Evolutionary conservation across 1,140 invertebrate species (phyloP), one percentile per base, ranked within the genome.

Genomic region (Pentalonia nigronervosa): DNA sequence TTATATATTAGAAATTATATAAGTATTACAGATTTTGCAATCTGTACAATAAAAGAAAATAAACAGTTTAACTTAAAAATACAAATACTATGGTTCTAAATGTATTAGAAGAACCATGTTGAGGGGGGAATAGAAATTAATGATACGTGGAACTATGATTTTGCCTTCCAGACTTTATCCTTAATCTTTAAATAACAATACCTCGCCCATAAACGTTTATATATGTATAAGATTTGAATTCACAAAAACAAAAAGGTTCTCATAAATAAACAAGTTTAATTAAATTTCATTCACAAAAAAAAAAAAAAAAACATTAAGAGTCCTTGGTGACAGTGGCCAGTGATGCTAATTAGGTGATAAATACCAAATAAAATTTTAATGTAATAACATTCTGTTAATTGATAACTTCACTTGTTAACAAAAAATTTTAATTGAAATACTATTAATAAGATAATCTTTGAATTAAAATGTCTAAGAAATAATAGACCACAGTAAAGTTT

Each of bases 171-270:
- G 17, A 17, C 36, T 34, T 90, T 90, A 90, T 90, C 88, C 45
- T 3, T 53, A 23, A 90, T 90, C 88, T 90, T 45, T 14, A 60
- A 36, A 60, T 25, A 90, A 60, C 53, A 60, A 89, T 89, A 89
- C n/a, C 48, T 89, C 34, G 25, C 25, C 47, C 87, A 89, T 23
- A 14, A 53, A 50, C 30, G 87, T 50, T 89, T 53, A 48, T 50
- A 86, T 21, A 36, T 8, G 8, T 41, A 41, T 41, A 25, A 11
- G 48, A 89, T 25, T 89, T 34, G 36, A 56, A 41, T 41, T 41
- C 14, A 41, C 7, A 11, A 89, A 89, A 53, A 89, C 14, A 89
- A 89, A 56, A 56, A 53, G 23, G 21, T 88, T 50, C 30, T 21
- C 17, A 86, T 86, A 47, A 86, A 36, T 20, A 89, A 56, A 56